Evolutionary conservation across 2,113 vertebrate genomes (phyloP).

Genomic region (Labeo rohita): DNA sequence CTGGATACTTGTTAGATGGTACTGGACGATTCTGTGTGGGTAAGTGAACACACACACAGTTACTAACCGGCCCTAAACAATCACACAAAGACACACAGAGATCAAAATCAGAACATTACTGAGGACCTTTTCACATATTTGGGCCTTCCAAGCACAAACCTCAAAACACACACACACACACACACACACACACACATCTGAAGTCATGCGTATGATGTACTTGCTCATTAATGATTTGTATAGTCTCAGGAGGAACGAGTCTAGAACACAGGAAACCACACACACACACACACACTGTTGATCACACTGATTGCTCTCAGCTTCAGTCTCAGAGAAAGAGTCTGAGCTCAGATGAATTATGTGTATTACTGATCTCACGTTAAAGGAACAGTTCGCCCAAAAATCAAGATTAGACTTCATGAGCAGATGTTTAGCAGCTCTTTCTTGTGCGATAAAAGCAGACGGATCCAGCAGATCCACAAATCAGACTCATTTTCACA

Average conservation of each 20-base stretch:
- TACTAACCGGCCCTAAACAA: not conserved
- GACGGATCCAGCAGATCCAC: not conserved
- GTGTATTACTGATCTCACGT: constrained; percentile 44
- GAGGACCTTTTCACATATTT: not conserved
- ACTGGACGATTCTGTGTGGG: constrained; percentile 79
- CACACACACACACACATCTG: constrained; percentile 1
- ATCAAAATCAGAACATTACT: not conserved
- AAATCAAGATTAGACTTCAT: not conserved
- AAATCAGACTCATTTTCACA: not conserved
- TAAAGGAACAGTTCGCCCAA: not conserved
- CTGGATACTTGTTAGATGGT: constrained; percentile 84
- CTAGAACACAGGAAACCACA: constrained; percentile 45
- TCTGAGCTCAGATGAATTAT: constrained; percentile 16
- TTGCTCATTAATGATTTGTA: constrained; percentile 70
- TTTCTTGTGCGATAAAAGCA: not conserved
- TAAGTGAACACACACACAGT: constrained; percentile 43
- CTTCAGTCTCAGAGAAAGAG: not conserved
- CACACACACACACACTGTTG: constrained; percentile 41
- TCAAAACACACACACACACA: constrained; percentile 14
- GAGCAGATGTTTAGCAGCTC: not conserved
- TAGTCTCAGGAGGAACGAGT: constrained; percentile 65
- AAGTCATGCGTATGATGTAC: constrained; percentile 58
- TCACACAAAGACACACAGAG: not conserved
- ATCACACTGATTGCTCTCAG: constrained; percentile 42
- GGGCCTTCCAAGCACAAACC: not conserved